phyloP scores from a whole-genome alignment of 2,888 invertebrate species.

The Amphimallon solstitiale region DNA sequence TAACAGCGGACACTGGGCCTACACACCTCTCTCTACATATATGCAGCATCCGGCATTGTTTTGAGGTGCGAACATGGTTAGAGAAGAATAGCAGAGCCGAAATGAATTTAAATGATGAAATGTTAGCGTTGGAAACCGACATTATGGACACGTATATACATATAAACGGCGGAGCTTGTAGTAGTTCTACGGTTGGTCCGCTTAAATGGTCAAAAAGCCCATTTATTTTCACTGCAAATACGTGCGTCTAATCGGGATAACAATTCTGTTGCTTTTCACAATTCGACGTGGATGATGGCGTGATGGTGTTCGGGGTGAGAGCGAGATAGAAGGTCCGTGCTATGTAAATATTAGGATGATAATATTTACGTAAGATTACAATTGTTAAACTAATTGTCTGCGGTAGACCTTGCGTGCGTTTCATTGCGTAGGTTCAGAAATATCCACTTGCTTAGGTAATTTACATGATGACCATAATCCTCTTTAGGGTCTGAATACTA shows the following conservation, averaged over 20 bases:
- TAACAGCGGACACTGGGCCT: not conserved
- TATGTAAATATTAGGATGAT: not conserved
- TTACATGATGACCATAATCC: slow-evolving; percentile 4
- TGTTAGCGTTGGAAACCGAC: no score
- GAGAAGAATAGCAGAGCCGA: no score
- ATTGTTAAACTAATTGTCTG: slow-evolving; percentile 9
- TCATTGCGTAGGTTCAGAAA: not conserved
- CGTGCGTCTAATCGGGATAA: not conserved
- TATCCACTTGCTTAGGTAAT: not conserved
- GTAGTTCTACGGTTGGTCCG: not conserved
- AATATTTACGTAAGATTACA: slow-evolving; percentile 8
- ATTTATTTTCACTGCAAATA: slow-evolving; percentile 2
- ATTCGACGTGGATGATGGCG: no score
- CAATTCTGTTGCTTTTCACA: no score
- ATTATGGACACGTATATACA: no score
- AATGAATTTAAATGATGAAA: no score
- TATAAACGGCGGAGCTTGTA: no score
- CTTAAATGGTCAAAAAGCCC: slow-evolving; percentile 2
- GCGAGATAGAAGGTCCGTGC: no score
- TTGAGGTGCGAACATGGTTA: no score
- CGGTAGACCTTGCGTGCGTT: slow-evolving; percentile 3
- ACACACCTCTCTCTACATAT: not conserved
- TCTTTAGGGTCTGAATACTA: not conserved
- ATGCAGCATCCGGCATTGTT: not conserved
- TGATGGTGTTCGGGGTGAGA: no score